Evolutionary conservation across 2,113 vertebrate genomes (phyloP).

Genomic region (Epinephelus moara): DNA sequence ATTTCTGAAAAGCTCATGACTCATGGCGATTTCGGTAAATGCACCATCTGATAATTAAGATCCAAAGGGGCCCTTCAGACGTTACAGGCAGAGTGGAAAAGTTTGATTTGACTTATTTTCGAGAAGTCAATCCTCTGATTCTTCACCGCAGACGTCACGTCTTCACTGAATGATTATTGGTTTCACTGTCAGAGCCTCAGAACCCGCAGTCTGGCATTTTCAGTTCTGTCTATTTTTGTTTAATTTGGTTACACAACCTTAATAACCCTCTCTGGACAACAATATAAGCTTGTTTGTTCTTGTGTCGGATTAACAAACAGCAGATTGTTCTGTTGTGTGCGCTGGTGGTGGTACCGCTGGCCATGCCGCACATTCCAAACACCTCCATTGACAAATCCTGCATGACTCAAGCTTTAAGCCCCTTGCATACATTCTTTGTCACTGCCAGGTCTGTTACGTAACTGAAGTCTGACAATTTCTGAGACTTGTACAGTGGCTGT

Average conservation of each 20-base stretch:
- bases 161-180: conserved; percentile 2
- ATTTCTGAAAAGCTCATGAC: conserved; percentile 46
- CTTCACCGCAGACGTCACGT: conserved; percentile 17
- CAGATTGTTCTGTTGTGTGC: conserved; percentile 67
- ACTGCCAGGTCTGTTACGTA: conserved; percentile 69
- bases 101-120: conserved; percentile 1
- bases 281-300: conserved; percentile 68
- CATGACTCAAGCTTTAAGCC: conserved; percentile 53
- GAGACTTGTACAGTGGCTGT: conserved; percentile 41
- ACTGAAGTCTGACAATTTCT: conserved; percentile 55
- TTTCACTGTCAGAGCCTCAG: neutral
- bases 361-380: conserved; percentile 76
- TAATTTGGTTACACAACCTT: conserved; percentile 33
- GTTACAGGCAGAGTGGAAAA: conserved; percentile 47
- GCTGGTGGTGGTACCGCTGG: conserved; percentile 53
- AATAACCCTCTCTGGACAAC: conserved; percentile 41
- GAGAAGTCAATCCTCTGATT: neutral
- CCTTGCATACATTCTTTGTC: conserved; percentile 52
- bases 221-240: conserved; percentile 15
- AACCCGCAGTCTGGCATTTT: neutral
- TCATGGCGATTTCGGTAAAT: conserved; percentile 59
- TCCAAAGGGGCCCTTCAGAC: neutral
- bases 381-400: conserved; percentile 72
- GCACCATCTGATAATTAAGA: conserved; percentile 35
- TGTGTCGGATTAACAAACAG: conserved; percentile 65